phyloP scores from a whole-genome alignment of 2,113 vertebrate species.

The Erythrocebus patas region DNA sequence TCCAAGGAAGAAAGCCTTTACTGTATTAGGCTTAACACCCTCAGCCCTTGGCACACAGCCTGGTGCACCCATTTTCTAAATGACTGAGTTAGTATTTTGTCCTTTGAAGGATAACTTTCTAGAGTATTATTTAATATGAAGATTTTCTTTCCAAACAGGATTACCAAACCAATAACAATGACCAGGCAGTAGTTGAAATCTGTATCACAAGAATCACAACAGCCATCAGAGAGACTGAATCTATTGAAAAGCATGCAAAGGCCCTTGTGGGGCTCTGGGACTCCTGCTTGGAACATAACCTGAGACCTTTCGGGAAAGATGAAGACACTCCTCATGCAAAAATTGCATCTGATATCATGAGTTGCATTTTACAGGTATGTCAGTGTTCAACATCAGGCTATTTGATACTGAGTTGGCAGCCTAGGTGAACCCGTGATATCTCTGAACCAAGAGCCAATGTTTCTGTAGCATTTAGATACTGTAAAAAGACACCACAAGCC shows the following conservation, averaged over 20 bases:
- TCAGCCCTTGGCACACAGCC: background rate
- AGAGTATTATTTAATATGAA: background rate
- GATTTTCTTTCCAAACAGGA: slow-evolving; percentile 83
- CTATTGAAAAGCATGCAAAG: slow-evolving; percentile 90
- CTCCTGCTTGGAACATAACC: slow-evolving; percentile 94
- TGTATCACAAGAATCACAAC: slow-evolving; percentile 96
- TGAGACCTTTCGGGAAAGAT: slow-evolving; percentile 87
- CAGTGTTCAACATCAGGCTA: background rate
- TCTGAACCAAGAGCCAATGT: background rate
- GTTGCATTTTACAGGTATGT: slow-evolving; percentile 96
- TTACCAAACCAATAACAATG: slow-evolving; percentile 95
- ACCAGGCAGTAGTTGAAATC: slow-evolving; percentile 98
- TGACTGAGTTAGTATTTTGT: background rate
- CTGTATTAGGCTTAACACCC: background rate
- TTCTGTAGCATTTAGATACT: background rate
- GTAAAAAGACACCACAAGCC: background rate
- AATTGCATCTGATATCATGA: slow-evolving; percentile 97
- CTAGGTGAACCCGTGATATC: background rate
- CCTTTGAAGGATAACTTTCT: background rate
- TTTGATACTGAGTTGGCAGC: background rate
- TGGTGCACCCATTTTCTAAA: background rate
- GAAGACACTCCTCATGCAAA: slow-evolving; percentile 96
- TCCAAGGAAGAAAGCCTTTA: background rate
- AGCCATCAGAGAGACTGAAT: slow-evolving; percentile 92
- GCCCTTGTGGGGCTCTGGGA: slow-evolving; percentile 96